Evolutionary conservation across 2,888 invertebrate species (phyloP), one percentile per base, ranked within the genome.

Genomic region (Himalopsyche kuldschensis): DNA sequence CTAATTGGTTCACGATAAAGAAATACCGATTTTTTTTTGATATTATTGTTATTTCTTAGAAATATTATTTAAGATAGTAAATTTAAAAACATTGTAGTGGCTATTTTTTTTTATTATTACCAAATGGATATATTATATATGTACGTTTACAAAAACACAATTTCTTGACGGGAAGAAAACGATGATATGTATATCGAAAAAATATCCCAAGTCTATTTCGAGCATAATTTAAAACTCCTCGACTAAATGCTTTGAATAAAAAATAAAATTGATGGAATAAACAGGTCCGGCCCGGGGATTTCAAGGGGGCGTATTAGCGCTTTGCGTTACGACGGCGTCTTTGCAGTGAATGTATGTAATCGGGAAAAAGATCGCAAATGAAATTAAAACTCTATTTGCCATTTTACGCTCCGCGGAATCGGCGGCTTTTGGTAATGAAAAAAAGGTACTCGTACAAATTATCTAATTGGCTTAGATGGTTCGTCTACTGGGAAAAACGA

Each of bases 351-450:
- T 31, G 76, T 55, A 77, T 76, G 81, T 47, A 75, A 76, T 81
- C 31, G 47, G 20, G 47, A 41, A 81, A 81, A 76, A 76, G 76
- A 30, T 31, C 32, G 76, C 75, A 81, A 81, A 81, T 81, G 76
- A 81, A 81, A 81, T 81, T 81, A 81, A 76, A 81, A 76, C 32
- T 76, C 76, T 77, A 81, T 81, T 81, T 81, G 76, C 76, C 76
- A 76, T 76, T 81, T 81, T 55, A 20, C 63, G 63, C 79, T 63
- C 30, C 47, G 47, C 78, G 15, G 78, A 30, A 47, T 48, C n/a
- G 27, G 46, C 46, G 24, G 30, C 47, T 47, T 48, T 17, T 47
- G 78, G 27, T 48, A 20, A 20, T 78, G 78, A 55, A 55, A 55
- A 47, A 81, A 81, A 76, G 81, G 81, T 76, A 76, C 20, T 20